phyloP scores from a whole-genome alignment of 2,888 invertebrate species.

The Yponomeuta cagnagella region DNA sequence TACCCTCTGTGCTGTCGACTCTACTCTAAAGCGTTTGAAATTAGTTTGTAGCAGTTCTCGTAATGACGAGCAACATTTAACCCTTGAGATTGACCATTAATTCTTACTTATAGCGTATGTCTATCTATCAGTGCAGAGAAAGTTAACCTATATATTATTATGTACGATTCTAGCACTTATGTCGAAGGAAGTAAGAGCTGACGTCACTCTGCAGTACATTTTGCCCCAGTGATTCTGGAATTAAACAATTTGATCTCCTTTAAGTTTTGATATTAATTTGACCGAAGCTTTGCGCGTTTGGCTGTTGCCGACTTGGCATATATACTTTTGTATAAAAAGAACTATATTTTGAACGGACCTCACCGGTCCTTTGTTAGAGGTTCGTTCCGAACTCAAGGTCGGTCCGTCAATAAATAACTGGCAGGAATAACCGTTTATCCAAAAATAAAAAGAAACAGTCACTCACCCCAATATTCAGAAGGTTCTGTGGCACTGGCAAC shows the following conservation, averaged over 20 bases:
- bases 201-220: too few relatives aligned
- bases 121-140: background rate
- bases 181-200: too few relatives aligned
- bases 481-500: background rate
- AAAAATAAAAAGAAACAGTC: conserved; percentile 3
- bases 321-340: background rate
- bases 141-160: too few relatives aligned
- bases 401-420: conserved; percentile 11
- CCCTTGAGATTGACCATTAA: background rate
- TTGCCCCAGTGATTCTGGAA: too few relatives aligned
- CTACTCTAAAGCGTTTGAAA: background rate
- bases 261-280: background rate
- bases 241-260: too few relatives aligned
- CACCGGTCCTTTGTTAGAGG: background rate
- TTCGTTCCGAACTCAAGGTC: conserved; percentile 10
- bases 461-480: background rate
- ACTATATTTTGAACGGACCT: background rate
- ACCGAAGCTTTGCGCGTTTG: background rate
- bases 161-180: too few relatives aligned
- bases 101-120: background rate
- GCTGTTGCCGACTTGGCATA: background rate
- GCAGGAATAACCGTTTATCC: conserved; percentile 10
- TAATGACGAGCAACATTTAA: background rate
- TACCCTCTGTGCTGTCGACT: background rate
- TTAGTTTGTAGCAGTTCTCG: background rate